Conservation (phyloP, 2,113 vertebrate genomes). For the Pionites leucogaster region DNA sequence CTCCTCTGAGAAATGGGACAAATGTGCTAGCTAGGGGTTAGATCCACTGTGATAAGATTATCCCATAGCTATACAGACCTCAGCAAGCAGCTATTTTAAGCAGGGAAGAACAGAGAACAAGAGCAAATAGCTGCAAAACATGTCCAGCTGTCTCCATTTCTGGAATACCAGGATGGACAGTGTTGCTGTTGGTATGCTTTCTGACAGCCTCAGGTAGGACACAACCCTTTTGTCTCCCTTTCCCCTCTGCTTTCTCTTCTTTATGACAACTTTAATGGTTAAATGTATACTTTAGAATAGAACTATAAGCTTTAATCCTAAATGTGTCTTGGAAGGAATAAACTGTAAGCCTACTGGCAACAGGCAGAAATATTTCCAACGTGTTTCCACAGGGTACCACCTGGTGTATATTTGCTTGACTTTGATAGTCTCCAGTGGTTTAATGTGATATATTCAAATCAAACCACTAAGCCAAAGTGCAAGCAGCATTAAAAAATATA, state of each 20-base stretch:
- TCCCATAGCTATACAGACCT: background rate
- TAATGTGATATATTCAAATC: background rate
- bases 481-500: background rate
- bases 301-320: background rate
- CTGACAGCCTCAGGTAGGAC: background rate
- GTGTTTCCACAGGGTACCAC: background rate
- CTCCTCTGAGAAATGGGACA: background rate
- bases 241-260: background rate
- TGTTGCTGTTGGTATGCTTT: background rate
- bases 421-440: background rate
- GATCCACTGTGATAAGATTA: conserved; percentile 1
- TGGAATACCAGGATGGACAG: background rate
- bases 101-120: background rate
- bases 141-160: conserved; percentile 14
- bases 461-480: background rate
- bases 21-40: background rate
- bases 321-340: background rate
- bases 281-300: background rate
- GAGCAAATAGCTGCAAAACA: background rate
- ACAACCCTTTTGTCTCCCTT: background rate
- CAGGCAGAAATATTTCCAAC: background rate
- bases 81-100: conserved; percentile 28
- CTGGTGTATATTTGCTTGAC: background rate
- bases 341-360: background rate
- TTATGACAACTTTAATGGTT: background rate